phyloP scores from a whole-genome alignment of 1,140 invertebrate genomes.

The Drosophila nikananu region DNA sequence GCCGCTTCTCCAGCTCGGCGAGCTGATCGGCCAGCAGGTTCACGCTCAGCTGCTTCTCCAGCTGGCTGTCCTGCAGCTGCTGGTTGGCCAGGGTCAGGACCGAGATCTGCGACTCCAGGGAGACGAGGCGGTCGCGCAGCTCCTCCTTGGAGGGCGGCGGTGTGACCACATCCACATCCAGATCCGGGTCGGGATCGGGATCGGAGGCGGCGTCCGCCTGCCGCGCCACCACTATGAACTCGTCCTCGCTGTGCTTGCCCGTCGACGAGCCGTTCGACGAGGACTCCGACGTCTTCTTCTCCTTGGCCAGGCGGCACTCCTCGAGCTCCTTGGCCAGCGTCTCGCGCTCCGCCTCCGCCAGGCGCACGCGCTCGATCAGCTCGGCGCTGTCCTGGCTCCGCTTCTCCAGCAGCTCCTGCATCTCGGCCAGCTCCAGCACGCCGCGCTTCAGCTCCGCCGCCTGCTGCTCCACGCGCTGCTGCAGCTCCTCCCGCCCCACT shows the following conservation, averaged over 20 bases:
- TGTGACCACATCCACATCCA: slow-evolving; percentile 46
- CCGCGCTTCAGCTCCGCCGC: slow-evolving; percentile 53
- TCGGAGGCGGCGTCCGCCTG: slow-evolving; percentile 59
- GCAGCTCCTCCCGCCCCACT: slow-evolving; percentile 24
- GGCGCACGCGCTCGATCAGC: slow-evolving; percentile 69
- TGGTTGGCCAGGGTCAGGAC: slow-evolving; percentile 82
- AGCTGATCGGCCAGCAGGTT: slow-evolving; percentile 86
- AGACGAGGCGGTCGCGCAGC: slow-evolving; percentile 85
- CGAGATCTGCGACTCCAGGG: slow-evolving; percentile 84
- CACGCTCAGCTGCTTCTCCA: slow-evolving; percentile 86
- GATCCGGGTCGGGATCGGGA: slow-evolving; percentile 43
- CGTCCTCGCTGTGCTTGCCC: slow-evolving; percentile 81
- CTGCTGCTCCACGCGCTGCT: slow-evolving; percentile 52
- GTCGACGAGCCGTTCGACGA: slow-evolving; percentile 76
- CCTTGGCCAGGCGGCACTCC: slow-evolving; percentile 57
- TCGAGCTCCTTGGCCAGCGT: slow-evolving; percentile 64
- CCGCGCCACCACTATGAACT: slow-evolving; percentile 78
- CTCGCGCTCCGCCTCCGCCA: slow-evolving; percentile 54
- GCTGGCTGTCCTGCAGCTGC: slow-evolving; percentile 80
- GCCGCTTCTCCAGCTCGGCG: slow-evolving; percentile 66
- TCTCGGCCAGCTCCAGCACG: slow-evolving; percentile 62
- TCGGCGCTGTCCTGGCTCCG: slow-evolving; percentile 62
- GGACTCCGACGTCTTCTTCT: slow-evolving; percentile 79
- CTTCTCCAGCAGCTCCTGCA: slow-evolving; percentile 74
- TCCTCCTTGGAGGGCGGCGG: slow-evolving; percentile 78